These are phyloP conservation scores for Haliclona indistincta DNA, from an alignment of 37 sponge, comb jelly and placozoan genomes.

Conservation along the genomic window DNA sequence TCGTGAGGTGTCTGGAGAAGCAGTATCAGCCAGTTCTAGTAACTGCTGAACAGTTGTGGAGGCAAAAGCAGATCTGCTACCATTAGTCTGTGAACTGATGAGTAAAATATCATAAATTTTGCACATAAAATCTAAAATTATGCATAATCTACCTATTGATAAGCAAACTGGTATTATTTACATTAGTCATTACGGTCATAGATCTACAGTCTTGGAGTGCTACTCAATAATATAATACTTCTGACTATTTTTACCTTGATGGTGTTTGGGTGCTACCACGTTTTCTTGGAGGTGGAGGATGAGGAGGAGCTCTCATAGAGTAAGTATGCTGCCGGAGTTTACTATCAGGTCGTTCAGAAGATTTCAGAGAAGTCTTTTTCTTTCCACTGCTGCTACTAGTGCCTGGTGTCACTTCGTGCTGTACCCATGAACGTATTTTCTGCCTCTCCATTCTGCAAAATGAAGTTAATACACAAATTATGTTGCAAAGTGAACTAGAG, in stretches of 20 bases:
- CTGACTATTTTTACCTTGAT: too few species aligned
- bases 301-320: constrained; percentile 2
- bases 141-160: too few species aligned
- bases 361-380: not conserved
- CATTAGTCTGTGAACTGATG: too few species aligned
- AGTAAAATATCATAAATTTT: too few species aligned
- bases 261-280: too few species aligned
- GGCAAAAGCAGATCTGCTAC: too few species aligned
- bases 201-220: too few species aligned
- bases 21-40: not conserved
- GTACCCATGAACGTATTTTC: constrained; percentile 40
- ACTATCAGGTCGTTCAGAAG: not conserved
- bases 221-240: too few species aligned
- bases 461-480: not conserved
- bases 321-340: not conserved
- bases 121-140: too few species aligned
- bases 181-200: too few species aligned
- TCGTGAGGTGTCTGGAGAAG: not conserved
- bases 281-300: not conserved
- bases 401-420: constrained; percentile 23
- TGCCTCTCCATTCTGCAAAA: constrained; percentile 35
- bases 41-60: constrained; percentile 7
- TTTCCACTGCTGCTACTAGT: not conserved
- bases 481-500: too few species aligned
- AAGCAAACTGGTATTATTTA: too few species aligned